These are phyloP conservation scores for Pammene aurita DNA, from an alignment of 2,888 invertebrate genomes.

Conservation along the genomic window DNA sequence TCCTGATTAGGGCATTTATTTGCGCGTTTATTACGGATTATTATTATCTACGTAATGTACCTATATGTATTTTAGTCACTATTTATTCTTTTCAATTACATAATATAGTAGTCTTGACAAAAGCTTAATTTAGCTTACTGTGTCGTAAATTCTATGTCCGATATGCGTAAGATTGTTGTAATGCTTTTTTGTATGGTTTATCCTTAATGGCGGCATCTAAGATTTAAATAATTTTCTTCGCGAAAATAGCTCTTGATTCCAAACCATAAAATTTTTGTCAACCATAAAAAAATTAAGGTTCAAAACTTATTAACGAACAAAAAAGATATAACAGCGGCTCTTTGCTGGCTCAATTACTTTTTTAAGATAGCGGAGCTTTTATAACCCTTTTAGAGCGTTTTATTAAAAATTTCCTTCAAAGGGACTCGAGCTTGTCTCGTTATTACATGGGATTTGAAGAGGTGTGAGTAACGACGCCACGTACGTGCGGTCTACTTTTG, in stretches of 20 bases:
- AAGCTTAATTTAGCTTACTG: too few species aligned
- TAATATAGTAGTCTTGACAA: too few species aligned
- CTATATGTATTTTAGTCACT: too few species aligned
- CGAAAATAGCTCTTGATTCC: constrained; percentile 5
- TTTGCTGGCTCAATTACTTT: constrained; percentile 67
- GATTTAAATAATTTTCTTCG: not conserved
- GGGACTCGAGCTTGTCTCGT: constrained; percentile 67
- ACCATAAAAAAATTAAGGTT: constrained; percentile 34
- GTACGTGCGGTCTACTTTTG: constrained; percentile 58
- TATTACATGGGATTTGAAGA: constrained; percentile 70
- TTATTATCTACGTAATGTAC: too few species aligned
- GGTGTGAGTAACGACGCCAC: constrained; percentile 59
- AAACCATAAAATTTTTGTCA: constrained; percentile 13
- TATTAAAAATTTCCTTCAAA: constrained; percentile 73
- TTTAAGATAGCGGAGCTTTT: constrained; percentile 66
- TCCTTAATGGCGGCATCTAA: too few species aligned
- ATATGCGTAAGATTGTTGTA: too few species aligned
- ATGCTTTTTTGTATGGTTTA: too few species aligned
- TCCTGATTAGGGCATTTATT: too few species aligned
- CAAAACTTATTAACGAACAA: constrained; percentile 45
- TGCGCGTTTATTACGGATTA: too few species aligned
- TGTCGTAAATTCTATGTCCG: too few species aligned
- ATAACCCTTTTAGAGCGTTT: constrained; percentile 71
- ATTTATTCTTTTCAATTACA: too few species aligned
- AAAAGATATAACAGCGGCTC: constrained; percentile 49